Conservation (phyloP, 2,113 vertebrate species). For the Ahaetulla prasina region DNA sequence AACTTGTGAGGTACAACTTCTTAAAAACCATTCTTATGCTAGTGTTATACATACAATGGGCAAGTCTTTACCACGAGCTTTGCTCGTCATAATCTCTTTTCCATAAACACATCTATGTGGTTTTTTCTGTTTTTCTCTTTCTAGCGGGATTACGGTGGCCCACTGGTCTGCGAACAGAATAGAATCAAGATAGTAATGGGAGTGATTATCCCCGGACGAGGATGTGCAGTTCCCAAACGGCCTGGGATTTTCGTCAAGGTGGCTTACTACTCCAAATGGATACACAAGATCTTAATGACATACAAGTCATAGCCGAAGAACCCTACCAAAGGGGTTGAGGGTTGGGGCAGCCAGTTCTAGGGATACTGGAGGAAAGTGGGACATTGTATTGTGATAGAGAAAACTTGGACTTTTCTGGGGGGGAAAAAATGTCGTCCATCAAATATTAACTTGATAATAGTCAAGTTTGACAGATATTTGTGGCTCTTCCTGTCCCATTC, state of each 20-base stretch:
- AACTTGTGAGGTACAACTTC: constrained; percentile 86
- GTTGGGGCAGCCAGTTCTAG: background rate
- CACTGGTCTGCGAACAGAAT: constrained; percentile 91
- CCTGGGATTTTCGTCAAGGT: constrained; percentile 92
- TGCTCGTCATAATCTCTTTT: background rate
- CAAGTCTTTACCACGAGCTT: background rate
- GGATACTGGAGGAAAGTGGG: constrained; percentile 50
- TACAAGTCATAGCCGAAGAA: constrained; percentile 60
- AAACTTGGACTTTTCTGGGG: constrained; percentile 32
- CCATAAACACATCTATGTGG: background rate
- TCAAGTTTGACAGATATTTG: constrained; percentile 71
- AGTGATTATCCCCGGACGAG: constrained; percentile 90
- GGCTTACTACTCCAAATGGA: constrained; percentile 92
- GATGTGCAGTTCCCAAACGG: constrained; percentile 87
- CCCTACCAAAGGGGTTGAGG: constrained; percentile 39
- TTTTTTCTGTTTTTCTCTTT: constrained; percentile 25
- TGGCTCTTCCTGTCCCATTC: constrained; percentile 63
- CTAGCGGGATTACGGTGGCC: constrained; percentile 94
- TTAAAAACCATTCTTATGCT: background rate
- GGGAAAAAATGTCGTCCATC: background rate
- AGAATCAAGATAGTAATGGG: constrained; percentile 88
- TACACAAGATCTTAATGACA: constrained; percentile 87
- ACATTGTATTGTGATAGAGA: constrained; percentile 57
- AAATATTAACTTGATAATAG: constrained; percentile 66
- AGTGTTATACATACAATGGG: background rate